Evolutionary conservation across 1,140 invertebrate genomes (phyloP).

Genomic region (Neodiprion pinetum): DNA sequence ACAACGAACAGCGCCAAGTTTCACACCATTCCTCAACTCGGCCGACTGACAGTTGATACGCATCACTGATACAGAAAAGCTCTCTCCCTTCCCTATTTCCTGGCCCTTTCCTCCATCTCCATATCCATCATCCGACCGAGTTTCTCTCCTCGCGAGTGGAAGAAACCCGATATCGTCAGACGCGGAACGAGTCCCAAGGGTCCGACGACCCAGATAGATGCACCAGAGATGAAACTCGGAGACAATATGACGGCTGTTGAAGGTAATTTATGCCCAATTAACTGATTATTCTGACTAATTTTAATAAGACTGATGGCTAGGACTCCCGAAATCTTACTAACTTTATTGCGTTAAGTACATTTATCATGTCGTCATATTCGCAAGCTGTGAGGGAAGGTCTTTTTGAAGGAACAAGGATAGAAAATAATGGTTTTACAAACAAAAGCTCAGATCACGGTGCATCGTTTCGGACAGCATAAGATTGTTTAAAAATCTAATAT

Average conservation of each 20-base stretch:
- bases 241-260: slow-evolving; percentile 40
- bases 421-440: no score
- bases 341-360: no score
- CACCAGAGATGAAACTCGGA: slow-evolving; percentile 37
- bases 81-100: not conserved
- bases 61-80: slow-evolving; percentile 1
- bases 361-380: no score
- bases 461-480: no score
- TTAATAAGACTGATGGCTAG: not conserved
- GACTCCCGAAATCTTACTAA: not conserved
- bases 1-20: no score
- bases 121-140: no score
- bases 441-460: no score
- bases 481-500: no score
- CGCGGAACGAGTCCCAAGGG: not conserved
- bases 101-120: no score
- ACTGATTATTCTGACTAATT: not conserved
- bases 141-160: not conserved
- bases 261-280: slow-evolving; percentile 25
- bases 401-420: no score
- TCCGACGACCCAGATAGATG: not conserved
- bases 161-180: slow-evolving; percentile 1
- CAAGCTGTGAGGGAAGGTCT: no score
- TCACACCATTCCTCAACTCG: not conserved
- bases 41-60: not conserved